These are phyloP conservation scores for Spea hammondii DNA, from an alignment of 2,797 vertebrate genomes.

Conservation along the genomic window DNA sequence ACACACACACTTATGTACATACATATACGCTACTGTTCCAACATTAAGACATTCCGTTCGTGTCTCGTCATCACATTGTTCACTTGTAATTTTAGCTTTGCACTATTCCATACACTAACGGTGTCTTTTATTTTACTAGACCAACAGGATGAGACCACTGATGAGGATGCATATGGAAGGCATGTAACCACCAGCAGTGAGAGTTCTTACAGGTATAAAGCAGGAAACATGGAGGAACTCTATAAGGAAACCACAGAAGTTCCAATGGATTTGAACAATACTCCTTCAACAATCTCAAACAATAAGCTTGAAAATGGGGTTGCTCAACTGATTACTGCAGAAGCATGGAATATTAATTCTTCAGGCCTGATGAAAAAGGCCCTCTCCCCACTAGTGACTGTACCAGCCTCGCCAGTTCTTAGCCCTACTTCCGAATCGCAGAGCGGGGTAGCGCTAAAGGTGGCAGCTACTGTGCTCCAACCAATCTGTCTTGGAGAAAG, in stretches of 20 bases:
- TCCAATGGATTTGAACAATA: conserved; percentile 71
- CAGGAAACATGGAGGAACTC: conserved; percentile 77
- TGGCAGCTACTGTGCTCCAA: conserved; percentile 89
- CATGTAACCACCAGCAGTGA: conserved; percentile 57
- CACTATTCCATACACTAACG: not conserved
- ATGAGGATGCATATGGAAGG: conserved; percentile 47
- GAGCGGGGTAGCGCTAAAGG: conserved; percentile 87
- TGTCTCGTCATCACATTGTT: not conserved
- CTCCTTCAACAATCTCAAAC: conserved; percentile 70
- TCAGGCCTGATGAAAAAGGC: conserved; percentile 82
- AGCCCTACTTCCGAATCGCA: conserved; percentile 73
- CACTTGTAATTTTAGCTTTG: not conserved
- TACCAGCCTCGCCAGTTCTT: conserved; percentile 75
- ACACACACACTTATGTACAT: too few relatives aligned
- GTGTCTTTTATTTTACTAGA: conserved; percentile 58
- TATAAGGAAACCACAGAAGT: conserved; percentile 74
- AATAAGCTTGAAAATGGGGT: conserved; percentile 81
- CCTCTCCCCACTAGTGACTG: conserved; percentile 71
- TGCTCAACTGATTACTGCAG: conserved; percentile 72
- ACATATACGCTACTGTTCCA: too few relatives aligned
- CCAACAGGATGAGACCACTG: conserved; percentile 55
- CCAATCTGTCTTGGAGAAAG: conserved; percentile 92
- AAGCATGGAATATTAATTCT: conserved; percentile 78
- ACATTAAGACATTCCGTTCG: too few relatives aligned
- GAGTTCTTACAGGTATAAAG: conserved; percentile 41